Evolutionary conservation across 2,797 vertebrate genomes (phyloP), one percentile per base, ranked within the genome.

Genomic region (Poecile montanus): DNA sequence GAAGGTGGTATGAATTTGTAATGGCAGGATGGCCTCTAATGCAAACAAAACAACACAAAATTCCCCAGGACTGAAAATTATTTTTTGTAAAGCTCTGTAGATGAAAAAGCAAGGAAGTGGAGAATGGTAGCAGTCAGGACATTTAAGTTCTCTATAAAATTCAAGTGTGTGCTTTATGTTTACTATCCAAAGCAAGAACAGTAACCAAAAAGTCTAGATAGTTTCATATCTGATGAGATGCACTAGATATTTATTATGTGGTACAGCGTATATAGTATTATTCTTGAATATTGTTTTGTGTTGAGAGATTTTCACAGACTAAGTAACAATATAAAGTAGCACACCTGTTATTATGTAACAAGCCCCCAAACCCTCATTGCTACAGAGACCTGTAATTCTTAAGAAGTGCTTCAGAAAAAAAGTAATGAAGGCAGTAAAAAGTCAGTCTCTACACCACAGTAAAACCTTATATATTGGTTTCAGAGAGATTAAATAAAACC

Each of bases 401-500:
- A 26, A 29, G 30, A 93, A 88, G 22, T 56, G 54, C 58, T 88
- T 78, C 48, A 79, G 83, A 42, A 74, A 74, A 63, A 79, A 79
- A 45, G 48, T 90, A 84, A 76, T 47, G 26, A 84, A 91, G 29
- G 70, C 42, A 78, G 85, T 50, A 92, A 87, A 92, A 80, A 75
- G 42, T 73, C 61, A 50, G 51, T 45, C 66, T 89, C 63, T 70
- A 82, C 29, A 57, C 30, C 42, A 56, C 4, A 87, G 48, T 80
- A 89, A 61, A 63, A 83, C 36, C 72, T 51, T 77, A 67, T 7
- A 10, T 57, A 71, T 13, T 4, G 2, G 51, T 65, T 92, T 92
- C 67, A 38, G 51, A 81, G n/a, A 92, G 44, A 80, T 93, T 94
- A 95, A 96, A 96, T 88, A 94, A 88, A 88, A 74, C 13, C 32